Percentiles rank a stretch among this genome's conserved stretches.
phyloP scores from a whole-genome alignment of 1,140 invertebrate species.

The Drosophila mayri region DNA sequence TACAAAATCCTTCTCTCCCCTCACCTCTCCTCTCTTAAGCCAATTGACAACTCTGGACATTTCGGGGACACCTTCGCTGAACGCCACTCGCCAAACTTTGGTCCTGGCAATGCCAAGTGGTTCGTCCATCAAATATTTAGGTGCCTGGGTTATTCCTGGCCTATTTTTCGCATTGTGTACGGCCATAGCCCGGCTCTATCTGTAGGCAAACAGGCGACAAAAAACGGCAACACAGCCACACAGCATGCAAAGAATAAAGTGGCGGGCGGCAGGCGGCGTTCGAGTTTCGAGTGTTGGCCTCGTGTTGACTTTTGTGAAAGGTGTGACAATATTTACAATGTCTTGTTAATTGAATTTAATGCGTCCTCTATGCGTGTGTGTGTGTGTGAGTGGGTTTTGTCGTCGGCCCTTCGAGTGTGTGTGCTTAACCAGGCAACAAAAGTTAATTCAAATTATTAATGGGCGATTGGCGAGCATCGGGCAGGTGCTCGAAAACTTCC shows the following conservation, averaged over 20 bases:
- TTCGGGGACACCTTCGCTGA: not conserved
- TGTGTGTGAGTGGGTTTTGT: conserved; percentile 6
- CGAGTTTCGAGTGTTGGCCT: conserved; percentile 59
- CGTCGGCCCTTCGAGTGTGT: conserved; percentile 6
- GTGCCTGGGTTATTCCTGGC: not conserved
- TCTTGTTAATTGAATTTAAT: conserved; percentile 74
- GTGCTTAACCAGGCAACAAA: conserved; percentile 43
- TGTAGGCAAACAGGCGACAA: conserved; percentile 28
- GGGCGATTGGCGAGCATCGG: conserved; percentile 55
- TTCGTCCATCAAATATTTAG: conserved; percentile 8
- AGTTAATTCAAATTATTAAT: conserved; percentile 65
- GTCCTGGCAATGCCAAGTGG: not conserved
- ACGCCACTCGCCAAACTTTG: no score
- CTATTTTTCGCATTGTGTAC: conserved; percentile 9
- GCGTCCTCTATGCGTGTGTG: conserved; percentile 20
- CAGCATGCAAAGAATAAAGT: conserved; percentile 27
- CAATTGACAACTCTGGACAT: not conserved
- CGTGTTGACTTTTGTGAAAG: conserved; percentile 70
- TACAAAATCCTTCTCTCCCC: no score
- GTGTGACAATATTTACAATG: conserved; percentile 76
- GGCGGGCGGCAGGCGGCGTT: conserved; percentile 14
- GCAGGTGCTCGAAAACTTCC: conserved; percentile 23
- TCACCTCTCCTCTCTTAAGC: no score
- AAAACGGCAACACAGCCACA: not conserved
- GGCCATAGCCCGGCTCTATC: conserved; percentile 5